These are phyloP conservation scores for Ammodytes marinus DNA, from an alignment of 2,113 vertebrate genomes.

Conservation along the genomic window DNA sequence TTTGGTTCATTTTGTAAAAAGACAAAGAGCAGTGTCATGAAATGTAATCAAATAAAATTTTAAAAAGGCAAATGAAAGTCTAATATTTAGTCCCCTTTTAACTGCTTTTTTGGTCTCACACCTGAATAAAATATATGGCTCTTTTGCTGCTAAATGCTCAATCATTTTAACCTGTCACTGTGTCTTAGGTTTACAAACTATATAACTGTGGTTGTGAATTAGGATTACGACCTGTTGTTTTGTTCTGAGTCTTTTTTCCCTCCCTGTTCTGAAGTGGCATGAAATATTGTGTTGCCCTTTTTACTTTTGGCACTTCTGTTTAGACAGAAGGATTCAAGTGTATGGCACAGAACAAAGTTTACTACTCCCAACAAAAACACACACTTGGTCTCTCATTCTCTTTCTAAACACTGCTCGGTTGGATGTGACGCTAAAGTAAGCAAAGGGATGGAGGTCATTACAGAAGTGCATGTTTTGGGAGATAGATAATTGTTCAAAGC, in stretches of 20 bases:
- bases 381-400: background rate
- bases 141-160: too few relatives aligned
- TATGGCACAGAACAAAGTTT: slow-evolving; percentile 1
- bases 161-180: too few relatives aligned
- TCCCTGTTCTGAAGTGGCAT: background rate
- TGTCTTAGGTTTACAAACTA: too few relatives aligned
- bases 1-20: too few relatives aligned
- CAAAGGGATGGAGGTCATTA: background rate
- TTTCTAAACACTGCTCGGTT: slow-evolving; percentile 26
- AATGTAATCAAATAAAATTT: too few relatives aligned
- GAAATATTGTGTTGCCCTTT: background rate
- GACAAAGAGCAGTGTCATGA: too few relatives aligned
- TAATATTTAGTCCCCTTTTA: too few relatives aligned
- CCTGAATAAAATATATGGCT: too few relatives aligned
- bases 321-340: slow-evolving; percentile 16
- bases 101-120: too few relatives aligned
- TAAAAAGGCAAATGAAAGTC: too few relatives aligned
- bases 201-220: background rate
- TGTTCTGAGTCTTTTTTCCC: background rate
- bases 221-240: background rate
- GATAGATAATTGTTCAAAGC: background rate
- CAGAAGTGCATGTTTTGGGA: background rate
- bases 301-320: slow-evolving; percentile 22
- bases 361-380: slow-evolving; percentile 4
- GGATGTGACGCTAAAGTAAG: slow-evolving; percentile 35